phyloP scores from a whole-genome alignment of 2,113 vertebrate species.

The Aegithalos caudatus region DNA sequence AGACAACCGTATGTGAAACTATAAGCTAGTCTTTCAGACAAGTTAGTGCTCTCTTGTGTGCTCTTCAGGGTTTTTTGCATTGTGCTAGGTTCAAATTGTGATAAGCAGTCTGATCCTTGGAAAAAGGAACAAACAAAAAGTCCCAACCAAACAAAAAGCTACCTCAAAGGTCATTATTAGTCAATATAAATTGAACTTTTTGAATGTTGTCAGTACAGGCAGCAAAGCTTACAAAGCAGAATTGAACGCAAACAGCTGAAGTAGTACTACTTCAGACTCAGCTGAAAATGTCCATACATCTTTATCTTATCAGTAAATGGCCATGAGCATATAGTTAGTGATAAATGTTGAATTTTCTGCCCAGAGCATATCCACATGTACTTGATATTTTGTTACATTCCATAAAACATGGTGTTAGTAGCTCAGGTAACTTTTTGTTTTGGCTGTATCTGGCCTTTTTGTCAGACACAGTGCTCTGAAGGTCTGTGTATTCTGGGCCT shows the following conservation, averaged over 20 bases:
- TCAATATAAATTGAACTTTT: background rate
- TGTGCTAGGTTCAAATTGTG: background rate
- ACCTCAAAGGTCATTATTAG: background rate
- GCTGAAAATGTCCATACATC: accelerated
- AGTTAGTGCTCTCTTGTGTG: background rate
- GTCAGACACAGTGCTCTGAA: background rate
- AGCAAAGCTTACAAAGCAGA: background rate
- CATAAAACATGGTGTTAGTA: background rate
- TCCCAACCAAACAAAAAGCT: background rate
- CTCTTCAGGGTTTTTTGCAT: background rate
- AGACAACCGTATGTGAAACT: background rate
- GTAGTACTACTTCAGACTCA: background rate
- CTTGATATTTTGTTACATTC: background rate
- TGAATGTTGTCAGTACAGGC: background rate
- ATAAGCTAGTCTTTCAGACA: background rate
- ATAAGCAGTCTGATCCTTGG: background rate
- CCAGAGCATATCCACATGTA: accelerated
- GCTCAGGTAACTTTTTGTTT: background rate
- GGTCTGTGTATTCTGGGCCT: background rate
- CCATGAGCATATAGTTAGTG: background rate
- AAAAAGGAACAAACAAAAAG: background rate
- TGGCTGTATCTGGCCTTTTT: background rate
- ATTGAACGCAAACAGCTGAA: background rate
- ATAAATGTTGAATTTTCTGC: background rate
- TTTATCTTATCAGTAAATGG: background rate